Conservation (phyloP, 2,113 vertebrate genomes). For the Tychaedon coryphoeus region DNA sequence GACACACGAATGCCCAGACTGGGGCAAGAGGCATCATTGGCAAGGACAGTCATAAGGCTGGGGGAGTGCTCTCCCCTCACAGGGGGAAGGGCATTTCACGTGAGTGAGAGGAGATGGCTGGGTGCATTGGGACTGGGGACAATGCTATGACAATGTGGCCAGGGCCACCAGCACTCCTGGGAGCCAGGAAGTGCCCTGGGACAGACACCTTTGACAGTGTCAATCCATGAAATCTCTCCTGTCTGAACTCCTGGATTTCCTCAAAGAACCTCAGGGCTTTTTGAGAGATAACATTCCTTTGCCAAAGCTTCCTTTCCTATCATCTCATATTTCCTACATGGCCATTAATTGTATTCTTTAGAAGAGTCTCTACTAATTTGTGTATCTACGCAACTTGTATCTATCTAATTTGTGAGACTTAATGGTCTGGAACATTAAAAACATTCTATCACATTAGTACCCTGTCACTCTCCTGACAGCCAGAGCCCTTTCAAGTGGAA, state of each 20-base stretch:
- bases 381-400: neutral
- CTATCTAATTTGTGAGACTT: neutral
- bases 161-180: neutral
- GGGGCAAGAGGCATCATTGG: neutral
- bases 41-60: neutral
- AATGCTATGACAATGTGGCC: fast-evolving
- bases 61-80: neutral
- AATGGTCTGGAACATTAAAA: neutral
- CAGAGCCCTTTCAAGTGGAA: neutral
- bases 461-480: neutral
- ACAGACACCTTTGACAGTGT: neutral
- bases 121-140: neutral
- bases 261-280: neutral
- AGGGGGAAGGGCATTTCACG: neutral
- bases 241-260: neutral
- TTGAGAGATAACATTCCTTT: neutral
- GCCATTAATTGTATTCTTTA: neutral
- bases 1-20: neutral
- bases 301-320: neutral
- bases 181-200: neutral
- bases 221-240: neutral
- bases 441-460: neutral
- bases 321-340: neutral
- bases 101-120: neutral
- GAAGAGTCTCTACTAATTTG: neutral